Conservation (phyloP, 2,113 vertebrate species). For the Etheostoma spectabile region DNA sequence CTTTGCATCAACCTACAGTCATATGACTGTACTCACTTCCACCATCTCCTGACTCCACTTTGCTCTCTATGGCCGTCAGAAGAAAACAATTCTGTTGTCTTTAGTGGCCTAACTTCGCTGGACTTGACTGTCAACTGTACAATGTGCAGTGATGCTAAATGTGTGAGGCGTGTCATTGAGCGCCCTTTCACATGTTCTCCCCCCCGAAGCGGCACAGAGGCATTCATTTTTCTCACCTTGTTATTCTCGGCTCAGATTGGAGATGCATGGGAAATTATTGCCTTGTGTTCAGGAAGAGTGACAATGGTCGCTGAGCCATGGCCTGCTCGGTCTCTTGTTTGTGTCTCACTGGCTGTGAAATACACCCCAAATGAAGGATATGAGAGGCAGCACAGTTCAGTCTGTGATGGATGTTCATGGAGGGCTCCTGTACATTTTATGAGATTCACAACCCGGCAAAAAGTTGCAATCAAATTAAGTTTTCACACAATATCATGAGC, state of each 20-base stretch:
- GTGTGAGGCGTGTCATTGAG: constrained; percentile 58
- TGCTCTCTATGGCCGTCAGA: not conserved
- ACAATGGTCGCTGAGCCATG: constrained; percentile 53
- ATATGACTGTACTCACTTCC: constrained; percentile 18
- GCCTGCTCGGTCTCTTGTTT: constrained; percentile 40
- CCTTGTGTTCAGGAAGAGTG: constrained; percentile 68
- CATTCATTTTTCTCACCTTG: constrained; percentile 72
- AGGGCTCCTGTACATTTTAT: constrained; percentile 39
- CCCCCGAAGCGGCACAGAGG: constrained; percentile 38
- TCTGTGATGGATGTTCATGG: constrained; percentile 37
- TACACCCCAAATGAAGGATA: constrained; percentile 31
- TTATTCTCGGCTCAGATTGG: constrained; percentile 66
- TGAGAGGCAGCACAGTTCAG: constrained; percentile 21
- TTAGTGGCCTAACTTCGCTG: not conserved
- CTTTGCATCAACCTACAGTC: constrained; percentile 14
- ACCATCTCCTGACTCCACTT: constrained; percentile 16
- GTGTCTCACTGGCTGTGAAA: constrained; percentile 56
- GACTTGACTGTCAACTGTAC: not conserved
- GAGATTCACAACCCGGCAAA: constrained; percentile 38
- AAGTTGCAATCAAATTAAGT: constrained; percentile 34
- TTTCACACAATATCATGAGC: not conserved
- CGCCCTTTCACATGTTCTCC: constrained; percentile 57
- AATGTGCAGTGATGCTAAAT: constrained; percentile 55
- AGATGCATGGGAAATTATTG: constrained; percentile 67
- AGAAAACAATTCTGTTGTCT: constrained; percentile 13